Evolutionary conservation across 2,888 invertebrate genomes (phyloP), one percentile per base, ranked within the genome.

Genomic region (Hydropsyche betteni): DNA sequence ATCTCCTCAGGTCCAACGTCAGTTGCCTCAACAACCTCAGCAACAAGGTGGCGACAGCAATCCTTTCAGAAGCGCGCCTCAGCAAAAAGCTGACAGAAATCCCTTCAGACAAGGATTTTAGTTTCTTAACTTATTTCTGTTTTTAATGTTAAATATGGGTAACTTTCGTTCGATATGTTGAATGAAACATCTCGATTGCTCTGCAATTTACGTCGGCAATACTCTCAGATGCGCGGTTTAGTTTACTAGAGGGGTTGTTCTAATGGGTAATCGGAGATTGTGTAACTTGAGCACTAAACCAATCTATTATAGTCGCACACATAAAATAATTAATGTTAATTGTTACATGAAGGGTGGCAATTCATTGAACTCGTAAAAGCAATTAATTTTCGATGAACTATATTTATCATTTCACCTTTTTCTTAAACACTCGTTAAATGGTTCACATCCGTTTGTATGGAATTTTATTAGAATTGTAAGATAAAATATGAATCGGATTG

Each of bases 51-150:
- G 83, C 74, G 86, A 83, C 77, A 87, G 82, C 81, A 87, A 86
- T 80, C 86, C 87, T 4, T 87, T 87, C 82, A 81, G 86, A 75
- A 84, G 85, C 44, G 76, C 87, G 82, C 84, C 81, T 70, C 86
- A 83, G 81, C 83, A 78, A 82, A 85, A 86, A 81, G 87, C 74
- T 74, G 89, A 90, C 82, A 90, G 91, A 82, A 94, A 94, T 86
- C 94, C 94, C 78, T 94, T 94, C 87, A 91, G 94, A 84, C 93
- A 93, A 90, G 93, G 93, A 84, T 92, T 93, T 86, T 90, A 86
- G 85, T 83, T 75, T 51, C 58, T 71, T 36, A 33, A 36, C 36
- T 64, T 34, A 16, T 61, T 38, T 71, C 55, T 74, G 44, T 74
- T 51, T 5, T 75, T 38, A 12, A 61, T 71, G 16, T 55, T 51